Percentiles rank a stretch among this genome's conserved stretches.
Conservation (phyloP, 2,888 invertebrate species). For the Rotaria macrura region DNA sequence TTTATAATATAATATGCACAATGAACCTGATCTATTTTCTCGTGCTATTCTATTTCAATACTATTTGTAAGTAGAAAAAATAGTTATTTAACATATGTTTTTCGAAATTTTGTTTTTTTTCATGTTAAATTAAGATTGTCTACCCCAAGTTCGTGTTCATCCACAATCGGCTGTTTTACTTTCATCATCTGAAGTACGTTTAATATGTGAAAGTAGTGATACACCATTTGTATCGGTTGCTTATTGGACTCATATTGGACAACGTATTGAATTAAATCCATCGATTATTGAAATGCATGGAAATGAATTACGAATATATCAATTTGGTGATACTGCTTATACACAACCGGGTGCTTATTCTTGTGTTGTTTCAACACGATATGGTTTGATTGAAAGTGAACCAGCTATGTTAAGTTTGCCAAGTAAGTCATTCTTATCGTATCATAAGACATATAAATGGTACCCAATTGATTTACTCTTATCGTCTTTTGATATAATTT, state of each 20-base stretch:
- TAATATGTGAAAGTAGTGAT: slow-evolving; percentile 9
- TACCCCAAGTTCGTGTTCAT: background rate
- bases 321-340: slow-evolving; percentile 20
- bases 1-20: background rate
- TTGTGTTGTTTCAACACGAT: slow-evolving; percentile 1
- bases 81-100: background rate
- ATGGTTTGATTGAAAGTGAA: background rate
- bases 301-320: slow-evolving; percentile 13
- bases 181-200: slow-evolving; percentile 9
- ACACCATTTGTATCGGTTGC: background rate
- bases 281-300: background rate
- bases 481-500: background rate
- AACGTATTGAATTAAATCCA: slow-evolving; percentile 12
- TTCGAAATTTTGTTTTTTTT: too few species aligned
- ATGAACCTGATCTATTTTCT: background rate
- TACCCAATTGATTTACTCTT: background rate
- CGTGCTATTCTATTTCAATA: background rate
- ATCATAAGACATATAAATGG: background rate
- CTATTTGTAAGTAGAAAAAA: background rate
- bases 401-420: slow-evolving; percentile 6
- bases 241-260: slow-evolving; percentile 2
- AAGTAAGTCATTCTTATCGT: background rate
- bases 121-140: background rate
- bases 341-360: slow-evolving; percentile 13
- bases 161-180: background rate